Conservation (phyloP, 1,140 invertebrate genomes). For the Drosophila repletoides region DNA sequence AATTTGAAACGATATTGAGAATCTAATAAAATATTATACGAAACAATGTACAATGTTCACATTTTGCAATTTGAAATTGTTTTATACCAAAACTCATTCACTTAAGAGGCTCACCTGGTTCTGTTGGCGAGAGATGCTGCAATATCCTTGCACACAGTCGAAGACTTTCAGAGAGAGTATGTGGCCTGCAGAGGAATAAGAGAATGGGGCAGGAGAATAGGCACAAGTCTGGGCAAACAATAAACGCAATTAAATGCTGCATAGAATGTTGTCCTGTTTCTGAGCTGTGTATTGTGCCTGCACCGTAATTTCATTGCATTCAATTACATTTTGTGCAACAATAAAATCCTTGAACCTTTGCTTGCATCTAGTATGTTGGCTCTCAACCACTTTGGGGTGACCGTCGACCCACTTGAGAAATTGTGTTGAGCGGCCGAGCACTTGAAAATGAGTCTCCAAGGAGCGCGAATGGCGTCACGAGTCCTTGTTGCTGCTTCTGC, state of each 20-base stretch:
- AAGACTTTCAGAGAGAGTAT: neutral
- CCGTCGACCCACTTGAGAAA: conserved; percentile 74
- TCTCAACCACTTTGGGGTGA: conserved; percentile 37
- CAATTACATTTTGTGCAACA: conserved; percentile 72
- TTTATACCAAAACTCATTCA: too few relatives aligned
- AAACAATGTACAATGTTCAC: too few relatives aligned
- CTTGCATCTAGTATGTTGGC: too few relatives aligned
- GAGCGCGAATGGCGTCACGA: conserved; percentile 52
- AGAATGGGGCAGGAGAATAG: neutral
- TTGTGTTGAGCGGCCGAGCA: conserved; percentile 57
- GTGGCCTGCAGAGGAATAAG: too few relatives aligned
- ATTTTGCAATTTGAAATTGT: too few relatives aligned
- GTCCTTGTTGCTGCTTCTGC: conserved; percentile 37
- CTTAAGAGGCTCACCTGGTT: too few relatives aligned
- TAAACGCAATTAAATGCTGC: conserved; percentile 64
- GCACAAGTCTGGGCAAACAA: conserved; percentile 33
- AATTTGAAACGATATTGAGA: too few relatives aligned
- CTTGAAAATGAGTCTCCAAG: conserved; percentile 78
- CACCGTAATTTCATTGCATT: conserved; percentile 64
- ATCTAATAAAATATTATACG: too few relatives aligned
- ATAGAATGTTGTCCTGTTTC: conserved; percentile 27
- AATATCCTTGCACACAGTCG: neutral
- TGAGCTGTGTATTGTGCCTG: conserved; percentile 4
- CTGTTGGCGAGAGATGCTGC: too few relatives aligned
- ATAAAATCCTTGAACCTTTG: conserved; percentile 74